Conservation (phyloP, 1,140 invertebrate genomes). For the Marisa cornuarietis region DNA sequence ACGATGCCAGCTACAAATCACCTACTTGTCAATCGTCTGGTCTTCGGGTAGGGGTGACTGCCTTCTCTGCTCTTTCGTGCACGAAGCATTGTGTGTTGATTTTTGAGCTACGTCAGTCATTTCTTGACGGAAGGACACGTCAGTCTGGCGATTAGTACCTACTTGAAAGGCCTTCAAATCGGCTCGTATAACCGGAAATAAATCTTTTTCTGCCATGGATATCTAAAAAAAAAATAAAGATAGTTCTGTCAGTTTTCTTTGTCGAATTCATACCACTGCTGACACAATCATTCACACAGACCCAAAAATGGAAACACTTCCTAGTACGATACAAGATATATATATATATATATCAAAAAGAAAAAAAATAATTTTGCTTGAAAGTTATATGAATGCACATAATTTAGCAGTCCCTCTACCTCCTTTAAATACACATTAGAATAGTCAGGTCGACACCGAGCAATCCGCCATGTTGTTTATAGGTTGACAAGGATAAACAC, state of each 20-base stretch:
- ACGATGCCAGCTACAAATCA: too few species aligned
- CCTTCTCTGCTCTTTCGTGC: conserved; percentile 30
- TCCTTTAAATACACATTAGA: neutral
- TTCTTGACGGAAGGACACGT: conserved; percentile 41
- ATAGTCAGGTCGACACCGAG: too few species aligned
- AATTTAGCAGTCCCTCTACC: neutral
- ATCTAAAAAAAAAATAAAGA: neutral
- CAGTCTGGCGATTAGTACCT: conserved; percentile 38
- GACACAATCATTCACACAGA: too few species aligned
- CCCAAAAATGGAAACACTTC: neutral
- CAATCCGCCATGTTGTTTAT: conserved; percentile 39
- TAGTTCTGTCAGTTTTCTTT: neutral
- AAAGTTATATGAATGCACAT: neutral
- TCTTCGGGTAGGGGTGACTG: conserved; percentile 39
- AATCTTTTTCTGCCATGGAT: conserved; percentile 30
- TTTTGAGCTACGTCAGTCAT: conserved; percentile 41
- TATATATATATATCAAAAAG: too few species aligned
- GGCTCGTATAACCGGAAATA: conserved; percentile 22
- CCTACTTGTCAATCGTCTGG: conserved; percentile 42
- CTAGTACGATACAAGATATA: neutral
- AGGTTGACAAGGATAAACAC: conserved; percentile 36
- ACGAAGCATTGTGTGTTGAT: conserved; percentile 36
- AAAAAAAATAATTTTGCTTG: neutral
- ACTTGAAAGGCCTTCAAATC: conserved; percentile 34
- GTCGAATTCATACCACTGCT: too few species aligned